Base-by-base conservation (phyloP, 2,797 vertebrate genomes). In the Halcyon leucocephala region DNA sequence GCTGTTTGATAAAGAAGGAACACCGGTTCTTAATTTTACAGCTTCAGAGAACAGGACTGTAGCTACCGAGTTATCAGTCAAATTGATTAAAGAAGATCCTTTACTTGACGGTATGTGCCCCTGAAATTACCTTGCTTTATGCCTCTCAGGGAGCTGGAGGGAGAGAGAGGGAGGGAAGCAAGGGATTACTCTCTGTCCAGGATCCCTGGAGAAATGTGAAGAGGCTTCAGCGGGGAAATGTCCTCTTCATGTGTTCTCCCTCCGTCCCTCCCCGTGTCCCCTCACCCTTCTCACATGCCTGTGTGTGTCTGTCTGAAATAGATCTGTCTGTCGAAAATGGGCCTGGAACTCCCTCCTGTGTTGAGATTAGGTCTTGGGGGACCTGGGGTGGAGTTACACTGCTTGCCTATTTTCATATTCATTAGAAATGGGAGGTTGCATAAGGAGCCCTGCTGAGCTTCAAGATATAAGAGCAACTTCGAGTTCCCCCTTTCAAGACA, bases 401-500 rank as follows among this genome's bases (percentile, higher is more conserved):
- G 79, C 93, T 94, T 89, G 98, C 95, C 94, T 96, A 98, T 98
- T 98, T 98, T 98, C 98, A 98, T 98, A 98, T 98, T 98, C 98
- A 98, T 98, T 98, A 97, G 97, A 95, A 97, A 96, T 98, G 98
- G 98, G 98, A 98, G 98, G 98, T 97, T 98, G 98, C 98, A 97
- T 97, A 83, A 90, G 97, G 97, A 98, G 97, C 93, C 98, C 95
- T 97, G 89, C 97, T 97, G 98, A 97, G 97, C 98, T 98, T 98
- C 97, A 97, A 97, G 97, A 98, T 99, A 99, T 99, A 99, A 99
- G 99, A 98, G 98, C 98, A 93, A 97, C 97, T 97, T 98, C 97
- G 94, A 95, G 96, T 96, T 97, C 97, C 97, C 96, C 94, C 96
- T 98, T 79, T 95, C 94, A 98, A 98, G 97, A 98, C 98, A 78